These are phyloP conservation scores for Chrysemys picta DNA, from an alignment of 2,113 vertebrate species.

Conservation along the genomic window DNA sequence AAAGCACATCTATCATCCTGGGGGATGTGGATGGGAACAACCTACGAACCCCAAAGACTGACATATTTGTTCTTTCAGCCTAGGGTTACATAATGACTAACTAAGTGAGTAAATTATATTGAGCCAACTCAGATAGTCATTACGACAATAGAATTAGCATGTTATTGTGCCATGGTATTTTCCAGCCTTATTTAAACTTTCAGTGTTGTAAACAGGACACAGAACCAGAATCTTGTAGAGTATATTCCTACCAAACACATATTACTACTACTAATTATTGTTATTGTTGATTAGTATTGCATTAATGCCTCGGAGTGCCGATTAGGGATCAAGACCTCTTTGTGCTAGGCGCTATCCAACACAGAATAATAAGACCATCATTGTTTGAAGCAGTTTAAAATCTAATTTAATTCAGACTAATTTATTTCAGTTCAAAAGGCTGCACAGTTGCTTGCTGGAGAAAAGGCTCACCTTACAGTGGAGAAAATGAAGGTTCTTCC, in stretches of 20 bases:
- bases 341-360: neutral
- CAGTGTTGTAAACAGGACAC: neutral
- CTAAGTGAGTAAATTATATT: neutral
- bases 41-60: neutral
- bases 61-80: neutral
- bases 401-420: neutral
- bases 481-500: neutral
- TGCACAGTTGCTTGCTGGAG: neutral
- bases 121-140: neutral
- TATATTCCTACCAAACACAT: neutral
- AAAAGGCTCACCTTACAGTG: neutral
- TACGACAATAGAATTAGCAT: neutral
- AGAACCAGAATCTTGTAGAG: neutral
- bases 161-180: neutral
- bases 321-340: neutral
- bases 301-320: neutral
- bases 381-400: neutral
- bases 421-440: neutral
- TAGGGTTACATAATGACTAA: neutral
- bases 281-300: neutral
- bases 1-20: accelerated
- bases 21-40: neutral
- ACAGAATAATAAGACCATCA: neutral
- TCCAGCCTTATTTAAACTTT: neutral
- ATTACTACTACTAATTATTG: neutral